Evolutionary conservation across 1,140 invertebrate genomes (phyloP).

Genomic region (Pteromalus puparum): DNA sequence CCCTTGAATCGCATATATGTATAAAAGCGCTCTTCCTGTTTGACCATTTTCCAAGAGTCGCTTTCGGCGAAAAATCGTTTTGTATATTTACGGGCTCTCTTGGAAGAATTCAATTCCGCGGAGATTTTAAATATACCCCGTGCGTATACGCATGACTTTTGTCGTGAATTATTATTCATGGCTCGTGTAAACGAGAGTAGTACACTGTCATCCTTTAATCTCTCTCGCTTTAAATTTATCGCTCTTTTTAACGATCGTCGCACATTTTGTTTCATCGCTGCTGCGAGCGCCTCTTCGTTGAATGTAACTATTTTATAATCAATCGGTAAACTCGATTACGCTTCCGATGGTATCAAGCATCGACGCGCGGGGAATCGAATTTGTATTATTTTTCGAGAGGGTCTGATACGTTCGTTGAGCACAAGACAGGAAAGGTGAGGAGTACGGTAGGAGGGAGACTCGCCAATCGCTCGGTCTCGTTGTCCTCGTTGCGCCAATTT

Average conservation of each 20-base stretch:
- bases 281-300: too few relatives aligned
- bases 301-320: too few relatives aligned
- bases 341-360: too few relatives aligned
- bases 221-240: background rate
- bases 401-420: background rate
- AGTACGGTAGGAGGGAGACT: constrained; percentile 54
- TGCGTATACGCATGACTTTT: too few relatives aligned
- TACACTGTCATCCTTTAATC: too few relatives aligned
- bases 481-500: constrained; percentile 72
- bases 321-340: background rate
- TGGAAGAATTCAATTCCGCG: background rate
- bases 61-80: background rate
- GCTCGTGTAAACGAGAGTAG: background rate
- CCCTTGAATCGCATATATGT: background rate
- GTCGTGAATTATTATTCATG: background rate
- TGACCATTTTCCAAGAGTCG: background rate
- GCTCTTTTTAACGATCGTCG: background rate
- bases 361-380: background rate
- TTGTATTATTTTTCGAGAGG: constrained; percentile 26
- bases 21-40: background rate
- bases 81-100: too few relatives aligned
- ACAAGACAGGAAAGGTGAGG: constrained; percentile 42
- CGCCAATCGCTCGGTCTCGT: constrained; percentile 69
- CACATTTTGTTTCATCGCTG: background rate
- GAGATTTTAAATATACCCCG: too few relatives aligned